Evolutionary conservation across 37 sponge, comb jelly and placozoan species (phyloP), one percentile per base, ranked within the genome.

Genomic region (Amphimedon queenslandica): DNA sequence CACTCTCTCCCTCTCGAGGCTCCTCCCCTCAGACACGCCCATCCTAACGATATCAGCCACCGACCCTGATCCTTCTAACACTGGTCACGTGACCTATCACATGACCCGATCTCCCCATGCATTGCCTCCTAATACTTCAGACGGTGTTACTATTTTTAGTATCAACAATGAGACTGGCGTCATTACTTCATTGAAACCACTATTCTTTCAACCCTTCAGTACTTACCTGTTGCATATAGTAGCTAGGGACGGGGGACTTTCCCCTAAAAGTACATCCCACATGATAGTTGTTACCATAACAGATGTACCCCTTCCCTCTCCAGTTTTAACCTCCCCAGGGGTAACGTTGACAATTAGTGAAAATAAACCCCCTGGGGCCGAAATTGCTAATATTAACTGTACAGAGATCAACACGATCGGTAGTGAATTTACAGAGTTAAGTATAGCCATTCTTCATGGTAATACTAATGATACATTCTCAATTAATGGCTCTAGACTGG

Each of bases 21-120:
- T 63, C 37, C 35, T 76, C 1, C 25, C 57, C 0, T 10, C 35
- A 1, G 77, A 40, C 1, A 20, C 72, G 2, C 23, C 67, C 11
- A 23, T 86, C 11, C 30, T 37, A 30, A 55, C 28, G 18, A 29
- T 86, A 24, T 69, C 2, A 13, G 81, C 87, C 6, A 79, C 43
- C 37, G 87, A 86, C 55, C 65, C 36, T 4, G 87, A 86, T 42
- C 31, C 43, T 25, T 58, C 42, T 27, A 64, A 74, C 34, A 37
- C 72, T 3, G 57, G 77, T 4, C 28, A 20, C 34, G 74, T 85
- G 42, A 43, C 37, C 2, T 86, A 80, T 58, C 2, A 4, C 37
- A 41, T 86, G 1, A 16, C 23, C 11, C 3, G 40, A 0, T 40
- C 80, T n/a, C 32, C 28, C 1, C 41, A 74, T 36, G 57, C 38